Evolutionary conservation across 2,797 vertebrate species (phyloP).

Genomic region (Lepus oiostolus): DNA sequence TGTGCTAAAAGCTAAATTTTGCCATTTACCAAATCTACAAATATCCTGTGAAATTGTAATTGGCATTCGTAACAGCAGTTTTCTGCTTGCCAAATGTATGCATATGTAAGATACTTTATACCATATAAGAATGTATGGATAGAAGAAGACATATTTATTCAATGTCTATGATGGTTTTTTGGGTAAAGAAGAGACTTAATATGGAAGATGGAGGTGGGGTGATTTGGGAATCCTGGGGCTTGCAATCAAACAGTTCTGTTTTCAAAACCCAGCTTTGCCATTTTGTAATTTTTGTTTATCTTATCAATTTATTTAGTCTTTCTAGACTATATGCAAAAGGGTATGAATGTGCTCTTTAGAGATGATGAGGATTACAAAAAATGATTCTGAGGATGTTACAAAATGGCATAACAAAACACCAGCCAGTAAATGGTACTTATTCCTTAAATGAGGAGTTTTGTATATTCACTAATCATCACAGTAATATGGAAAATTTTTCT

Average conservation of each 20-base stretch:
- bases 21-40: slow-evolving; percentile 83
- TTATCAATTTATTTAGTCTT: neutral
- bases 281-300: neutral
- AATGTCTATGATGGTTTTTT: slow-evolving; percentile 37
- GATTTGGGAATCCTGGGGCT: neutral
- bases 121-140: slow-evolving; percentile 31
- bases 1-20: slow-evolving; percentile 82
- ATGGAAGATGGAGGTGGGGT: neutral
- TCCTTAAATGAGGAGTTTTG: neutral
- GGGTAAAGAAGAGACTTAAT: neutral
- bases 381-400: neutral
- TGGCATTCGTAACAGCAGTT: slow-evolving; percentile 77
- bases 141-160: slow-evolving; percentile 27
- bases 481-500: neutral
- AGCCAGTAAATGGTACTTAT: neutral
- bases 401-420: neutral
- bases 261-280: neutral
- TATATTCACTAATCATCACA: neutral
- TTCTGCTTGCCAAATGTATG: slow-evolving; percentile 76
- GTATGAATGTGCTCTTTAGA: neutral
- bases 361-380: neutral
- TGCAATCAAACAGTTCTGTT: neutral
- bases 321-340: neutral
- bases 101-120: slow-evolving; percentile 69
- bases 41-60: slow-evolving; percentile 79